Conservation (phyloP, 2,113 vertebrate species). For the Morone chrysops region DNA sequence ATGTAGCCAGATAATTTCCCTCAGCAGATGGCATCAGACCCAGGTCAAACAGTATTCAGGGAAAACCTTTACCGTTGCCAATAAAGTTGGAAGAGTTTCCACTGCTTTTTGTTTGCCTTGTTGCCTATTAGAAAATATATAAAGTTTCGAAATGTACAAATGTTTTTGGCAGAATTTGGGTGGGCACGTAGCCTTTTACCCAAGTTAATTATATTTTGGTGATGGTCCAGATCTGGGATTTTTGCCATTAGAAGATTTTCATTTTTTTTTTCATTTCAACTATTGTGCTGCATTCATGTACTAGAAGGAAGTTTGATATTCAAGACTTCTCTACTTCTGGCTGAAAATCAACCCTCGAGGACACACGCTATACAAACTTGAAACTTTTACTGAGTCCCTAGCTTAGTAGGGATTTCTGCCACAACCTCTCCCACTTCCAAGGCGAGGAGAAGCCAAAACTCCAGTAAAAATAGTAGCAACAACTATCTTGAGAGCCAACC, state of each 20-base stretch:
- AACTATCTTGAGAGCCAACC: background rate
- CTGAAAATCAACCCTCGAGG: background rate
- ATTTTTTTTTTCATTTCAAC: background rate
- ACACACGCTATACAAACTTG: conserved; percentile 5
- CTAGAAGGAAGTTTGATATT: background rate
- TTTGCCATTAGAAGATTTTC: conserved; percentile 18
- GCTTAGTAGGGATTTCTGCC: background rate
- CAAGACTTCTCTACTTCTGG: background rate
- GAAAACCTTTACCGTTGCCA: conserved; percentile 32
- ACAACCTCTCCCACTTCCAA: too few species aligned
- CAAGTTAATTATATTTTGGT: conserved; percentile 20
- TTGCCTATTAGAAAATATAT: background rate
- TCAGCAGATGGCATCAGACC: conserved; percentile 57
- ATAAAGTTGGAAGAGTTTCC: conserved; percentile 21
- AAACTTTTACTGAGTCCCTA: conserved; percentile 2
- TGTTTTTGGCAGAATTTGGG: conserved; percentile 7
- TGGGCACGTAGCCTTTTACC: conserved; percentile 11
- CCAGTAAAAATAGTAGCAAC: background rate
- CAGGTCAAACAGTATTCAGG: conserved; percentile 48
- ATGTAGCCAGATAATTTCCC: conserved; percentile 53
- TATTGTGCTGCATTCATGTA: conserved; percentile 20
- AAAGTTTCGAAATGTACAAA: conserved; percentile 14
- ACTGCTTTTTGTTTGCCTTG: conserved; percentile 6
- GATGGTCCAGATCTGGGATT: conserved; percentile 27
- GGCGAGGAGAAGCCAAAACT: background rate